These are phyloP conservation scores for Perithous albicinctus DNA, from an alignment of 2,888 invertebrate genomes.

Conservation along the genomic window DNA sequence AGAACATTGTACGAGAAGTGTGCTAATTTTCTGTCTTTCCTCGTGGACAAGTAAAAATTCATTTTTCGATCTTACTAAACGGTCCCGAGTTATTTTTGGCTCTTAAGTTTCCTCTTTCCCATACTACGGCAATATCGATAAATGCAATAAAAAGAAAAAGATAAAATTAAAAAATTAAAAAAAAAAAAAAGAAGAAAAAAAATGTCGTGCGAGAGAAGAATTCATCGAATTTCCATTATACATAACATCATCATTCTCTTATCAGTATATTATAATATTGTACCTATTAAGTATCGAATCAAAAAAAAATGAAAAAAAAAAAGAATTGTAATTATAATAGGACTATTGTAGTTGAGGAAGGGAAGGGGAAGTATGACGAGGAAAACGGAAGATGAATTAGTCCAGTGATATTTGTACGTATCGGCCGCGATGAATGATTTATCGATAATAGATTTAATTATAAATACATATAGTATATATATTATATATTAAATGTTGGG, in stretches of 20 bases:
- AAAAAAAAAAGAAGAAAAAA: conserved; percentile 14
- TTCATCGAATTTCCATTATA: conserved; percentile 72
- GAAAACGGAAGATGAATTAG: conserved; percentile 60
- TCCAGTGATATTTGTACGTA: conserved; percentile 72
- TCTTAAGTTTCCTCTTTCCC: conserved; percentile 52
- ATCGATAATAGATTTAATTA: conserved; percentile 64
- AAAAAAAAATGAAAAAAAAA: too few species aligned
- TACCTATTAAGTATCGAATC: conserved; percentile 71
- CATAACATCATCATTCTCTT: conserved; percentile 72
- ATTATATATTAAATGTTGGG: conserved; percentile 67
- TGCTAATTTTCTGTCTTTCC: conserved; percentile 23
- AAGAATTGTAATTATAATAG: conserved; percentile 66
- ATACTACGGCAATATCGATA: conserved; percentile 68
- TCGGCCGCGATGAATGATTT: conserved; percentile 66
- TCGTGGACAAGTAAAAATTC: conserved; percentile 43
- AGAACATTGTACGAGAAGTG: conserved; percentile 31
- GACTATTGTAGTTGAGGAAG: conserved; percentile 62
- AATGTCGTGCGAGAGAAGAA: conserved; percentile 60
- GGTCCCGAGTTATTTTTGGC: conserved; percentile 30
- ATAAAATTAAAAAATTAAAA: conserved; percentile 12
- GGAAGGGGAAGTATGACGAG: conserved; percentile 19
- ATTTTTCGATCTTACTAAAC: conserved; percentile 46
- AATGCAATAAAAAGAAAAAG: conserved; percentile 68
- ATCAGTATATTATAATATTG: conserved; percentile 65
- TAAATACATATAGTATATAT: conserved; percentile 64